Percentiles rank a stretch among this genome's conserved stretches.
Evolutionary conservation across 2,888 invertebrate species (phyloP).

Genomic region (Philaethria dido): DNA sequence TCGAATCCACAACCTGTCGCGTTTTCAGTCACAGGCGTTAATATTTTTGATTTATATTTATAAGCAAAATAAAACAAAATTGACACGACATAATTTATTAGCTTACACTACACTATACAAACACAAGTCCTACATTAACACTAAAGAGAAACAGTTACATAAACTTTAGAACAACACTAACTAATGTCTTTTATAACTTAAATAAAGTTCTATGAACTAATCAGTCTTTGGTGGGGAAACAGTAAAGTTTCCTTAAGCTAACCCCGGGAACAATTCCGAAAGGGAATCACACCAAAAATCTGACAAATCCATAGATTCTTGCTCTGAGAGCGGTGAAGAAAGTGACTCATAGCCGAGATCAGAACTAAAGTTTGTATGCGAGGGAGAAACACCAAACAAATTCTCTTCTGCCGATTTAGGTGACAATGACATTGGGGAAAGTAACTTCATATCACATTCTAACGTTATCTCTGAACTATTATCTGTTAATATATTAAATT

Average conservation of each 20-base stretch:
- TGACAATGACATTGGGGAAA: constrained; percentile 74
- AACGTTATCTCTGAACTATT: constrained; percentile 59
- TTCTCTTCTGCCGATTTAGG: constrained; percentile 67
- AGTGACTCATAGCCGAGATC: constrained; percentile 80
- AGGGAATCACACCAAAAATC: constrained; percentile 90
- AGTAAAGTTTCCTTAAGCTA: constrained; percentile 80
- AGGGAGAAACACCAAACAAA: constrained; percentile 68
- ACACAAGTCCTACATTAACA: constrained; percentile 59
- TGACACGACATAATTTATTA: constrained; percentile 53
- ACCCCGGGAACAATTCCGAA: constrained; percentile 90
- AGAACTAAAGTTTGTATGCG: constrained; percentile 71
- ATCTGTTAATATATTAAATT: constrained; percentile 59
- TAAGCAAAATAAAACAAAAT: constrained; percentile 32
- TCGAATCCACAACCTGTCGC: too few relatives aligned
- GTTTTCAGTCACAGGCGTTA: too few relatives aligned
- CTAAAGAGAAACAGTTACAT: constrained; percentile 36
- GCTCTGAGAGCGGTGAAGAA: constrained; percentile 76
- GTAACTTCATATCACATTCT: constrained; percentile 73
- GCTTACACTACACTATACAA: constrained; percentile 61
- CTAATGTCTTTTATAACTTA: constrained; percentile 45
- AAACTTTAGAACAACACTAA: constrained; percentile 29
- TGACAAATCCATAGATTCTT: constrained; percentile 77
- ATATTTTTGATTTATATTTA: too few relatives aligned
- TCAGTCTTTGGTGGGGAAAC: constrained; percentile 75
- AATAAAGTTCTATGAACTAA: constrained; percentile 58